Percentiles rank a stretch among this genome's conserved stretches.
Evolutionary conservation across 2,797 vertebrate genomes (phyloP).

Genomic region (Todus mexicanus): DNA sequence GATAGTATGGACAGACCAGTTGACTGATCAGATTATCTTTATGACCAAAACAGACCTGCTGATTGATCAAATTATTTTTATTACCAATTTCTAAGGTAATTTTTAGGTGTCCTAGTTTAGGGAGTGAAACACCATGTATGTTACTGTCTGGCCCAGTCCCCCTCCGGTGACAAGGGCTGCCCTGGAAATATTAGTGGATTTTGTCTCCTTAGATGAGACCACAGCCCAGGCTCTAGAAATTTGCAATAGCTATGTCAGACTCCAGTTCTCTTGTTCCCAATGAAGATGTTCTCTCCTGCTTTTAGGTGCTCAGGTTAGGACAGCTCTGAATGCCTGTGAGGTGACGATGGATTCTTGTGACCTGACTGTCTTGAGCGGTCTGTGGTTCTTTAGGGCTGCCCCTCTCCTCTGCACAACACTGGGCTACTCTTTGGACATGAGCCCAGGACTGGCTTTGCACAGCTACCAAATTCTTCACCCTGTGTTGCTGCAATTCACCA

Average conservation of each 20-base stretch:
- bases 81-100: background rate
- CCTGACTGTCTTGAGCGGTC: background rate
- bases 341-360: background rate
- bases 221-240: background rate
- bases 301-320: no score
- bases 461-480: background rate
- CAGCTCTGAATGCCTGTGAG: background rate
- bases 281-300: background rate
- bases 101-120: background rate
- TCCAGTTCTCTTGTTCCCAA: background rate
- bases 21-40: background rate
- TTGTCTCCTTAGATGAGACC: background rate
- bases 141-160: background rate
- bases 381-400: background rate
- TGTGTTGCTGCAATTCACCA: background rate
- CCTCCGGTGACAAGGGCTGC: background rate
- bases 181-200: background rate
- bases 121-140: background rate
- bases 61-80: background rate
- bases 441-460: background rate
- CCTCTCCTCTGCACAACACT: accelerated
- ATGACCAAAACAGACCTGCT: background rate
- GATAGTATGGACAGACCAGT: background rate
- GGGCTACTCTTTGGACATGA: background rate
- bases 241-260: background rate